Conservation (phyloP, 2,797 vertebrate species). For the Rhabdomys pumilio region DNA sequence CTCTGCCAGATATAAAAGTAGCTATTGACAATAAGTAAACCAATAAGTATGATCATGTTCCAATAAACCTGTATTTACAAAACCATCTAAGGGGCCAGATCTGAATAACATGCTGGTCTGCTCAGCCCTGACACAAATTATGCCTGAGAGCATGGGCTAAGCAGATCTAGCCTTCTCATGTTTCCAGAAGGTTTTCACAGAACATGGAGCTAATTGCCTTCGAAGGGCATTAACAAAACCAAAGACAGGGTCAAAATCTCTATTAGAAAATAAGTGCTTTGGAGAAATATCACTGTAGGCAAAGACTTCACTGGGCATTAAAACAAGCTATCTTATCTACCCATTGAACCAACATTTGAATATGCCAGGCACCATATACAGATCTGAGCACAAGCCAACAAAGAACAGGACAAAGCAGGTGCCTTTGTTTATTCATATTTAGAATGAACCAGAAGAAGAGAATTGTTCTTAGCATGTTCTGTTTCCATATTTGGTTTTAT, state of each 20-base stretch:
- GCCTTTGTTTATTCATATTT: neutral
- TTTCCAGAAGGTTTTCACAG: neutral
- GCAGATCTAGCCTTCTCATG: neutral
- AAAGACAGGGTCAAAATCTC: neutral
- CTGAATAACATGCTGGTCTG: neutral
- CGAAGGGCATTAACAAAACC: neutral
- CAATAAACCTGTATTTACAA: slow-evolving; percentile 1
- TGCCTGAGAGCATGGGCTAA: neutral
- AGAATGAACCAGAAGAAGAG: neutral
- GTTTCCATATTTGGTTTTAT: slow-evolving; percentile 8
- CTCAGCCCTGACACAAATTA: neutral
- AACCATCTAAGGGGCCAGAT: neutral
- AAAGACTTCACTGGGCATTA: neutral
- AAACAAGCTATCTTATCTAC: slow-evolving; percentile 10
- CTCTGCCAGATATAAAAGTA: neutral
- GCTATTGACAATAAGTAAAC: neutral
- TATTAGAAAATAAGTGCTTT: slow-evolving; percentile 30
- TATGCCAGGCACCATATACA: neutral
- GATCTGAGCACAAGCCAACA: neutral
- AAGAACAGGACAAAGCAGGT: neutral
- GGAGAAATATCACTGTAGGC: neutral
- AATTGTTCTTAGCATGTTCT: neutral
- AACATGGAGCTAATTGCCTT: neutral
- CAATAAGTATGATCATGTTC: neutral
- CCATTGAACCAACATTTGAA: neutral